Evolutionary conservation across 2,797 vertebrate species (phyloP).

Genomic region (Micrastur ruficollis): DNA sequence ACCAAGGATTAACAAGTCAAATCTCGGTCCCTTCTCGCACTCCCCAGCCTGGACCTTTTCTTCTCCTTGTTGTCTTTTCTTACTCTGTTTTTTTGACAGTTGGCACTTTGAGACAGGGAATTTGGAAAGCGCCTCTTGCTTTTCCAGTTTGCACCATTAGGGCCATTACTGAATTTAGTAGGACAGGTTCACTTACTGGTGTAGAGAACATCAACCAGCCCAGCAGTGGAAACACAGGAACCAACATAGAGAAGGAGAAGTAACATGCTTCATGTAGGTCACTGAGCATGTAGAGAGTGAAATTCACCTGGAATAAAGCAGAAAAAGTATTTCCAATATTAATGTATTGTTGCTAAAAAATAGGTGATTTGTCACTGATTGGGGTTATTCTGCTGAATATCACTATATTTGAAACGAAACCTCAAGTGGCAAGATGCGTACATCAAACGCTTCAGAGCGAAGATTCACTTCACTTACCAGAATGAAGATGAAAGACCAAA

Average conservation of each 20-base stretch:
- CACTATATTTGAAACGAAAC: neutral
- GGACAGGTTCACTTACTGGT: neutral
- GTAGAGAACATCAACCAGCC: neutral
- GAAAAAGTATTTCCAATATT: neutral
- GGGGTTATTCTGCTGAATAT: neutral
- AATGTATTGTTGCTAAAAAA: neutral
- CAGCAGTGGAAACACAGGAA: constrained; percentile 30
- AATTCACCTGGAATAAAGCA: constrained; percentile 12
- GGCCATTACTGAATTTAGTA: neutral
- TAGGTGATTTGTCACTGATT: neutral
- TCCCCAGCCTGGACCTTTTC: neutral
- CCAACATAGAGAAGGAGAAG: neutral
- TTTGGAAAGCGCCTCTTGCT: neutral
- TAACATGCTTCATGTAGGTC: rapidly evolving
- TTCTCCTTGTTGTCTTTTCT: neutral
- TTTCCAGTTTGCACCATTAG: neutral
- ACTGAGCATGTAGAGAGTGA: neutral
- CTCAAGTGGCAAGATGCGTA: neutral
- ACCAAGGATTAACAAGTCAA: neutral
- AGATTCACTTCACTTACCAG: constrained; percentile 75
- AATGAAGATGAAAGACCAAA: constrained; percentile 86
- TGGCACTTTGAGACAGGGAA: neutral
- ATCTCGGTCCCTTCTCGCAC: neutral
- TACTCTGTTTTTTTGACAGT: neutral
- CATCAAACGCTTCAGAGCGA: neutral